These are phyloP conservation scores for Rallus limicola DNA, from an alignment of 2,113 vertebrate genomes.

Conservation along the genomic window DNA sequence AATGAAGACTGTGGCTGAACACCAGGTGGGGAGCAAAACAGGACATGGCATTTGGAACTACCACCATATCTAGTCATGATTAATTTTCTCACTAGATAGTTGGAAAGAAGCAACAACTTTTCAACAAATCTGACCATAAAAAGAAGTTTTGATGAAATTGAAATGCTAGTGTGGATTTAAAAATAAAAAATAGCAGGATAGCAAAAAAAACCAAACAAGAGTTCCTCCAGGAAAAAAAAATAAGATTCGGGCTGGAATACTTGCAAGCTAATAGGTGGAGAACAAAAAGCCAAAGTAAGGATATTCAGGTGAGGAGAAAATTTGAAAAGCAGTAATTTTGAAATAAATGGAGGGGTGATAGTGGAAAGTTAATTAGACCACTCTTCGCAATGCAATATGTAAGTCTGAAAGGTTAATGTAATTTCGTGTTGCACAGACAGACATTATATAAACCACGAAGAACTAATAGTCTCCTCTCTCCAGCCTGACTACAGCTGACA, in stretches of 20 bases:
- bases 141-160: background rate
- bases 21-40: background rate
- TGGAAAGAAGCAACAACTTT: background rate
- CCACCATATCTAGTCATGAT: background rate
- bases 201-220: background rate
- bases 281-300: background rate
- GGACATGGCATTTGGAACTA: background rate
- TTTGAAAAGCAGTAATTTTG: background rate
- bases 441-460: background rate
- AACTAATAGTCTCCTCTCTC: background rate
- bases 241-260: background rate
- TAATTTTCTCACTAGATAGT: background rate
- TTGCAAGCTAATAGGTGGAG: background rate
- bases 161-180: background rate
- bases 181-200: background rate
- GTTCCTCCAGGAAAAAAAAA: background rate
- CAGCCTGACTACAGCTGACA: background rate
- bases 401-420: conserved; percentile 11
- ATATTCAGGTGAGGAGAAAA: background rate
- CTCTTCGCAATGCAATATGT: rapidly evolving
- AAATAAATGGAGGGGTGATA: background rate
- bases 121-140: background rate
- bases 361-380: background rate
- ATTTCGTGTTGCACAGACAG: background rate
- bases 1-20: background rate